Conservation (phyloP, 2,888 invertebrate species). For the Spicauda simplicius region DNA sequence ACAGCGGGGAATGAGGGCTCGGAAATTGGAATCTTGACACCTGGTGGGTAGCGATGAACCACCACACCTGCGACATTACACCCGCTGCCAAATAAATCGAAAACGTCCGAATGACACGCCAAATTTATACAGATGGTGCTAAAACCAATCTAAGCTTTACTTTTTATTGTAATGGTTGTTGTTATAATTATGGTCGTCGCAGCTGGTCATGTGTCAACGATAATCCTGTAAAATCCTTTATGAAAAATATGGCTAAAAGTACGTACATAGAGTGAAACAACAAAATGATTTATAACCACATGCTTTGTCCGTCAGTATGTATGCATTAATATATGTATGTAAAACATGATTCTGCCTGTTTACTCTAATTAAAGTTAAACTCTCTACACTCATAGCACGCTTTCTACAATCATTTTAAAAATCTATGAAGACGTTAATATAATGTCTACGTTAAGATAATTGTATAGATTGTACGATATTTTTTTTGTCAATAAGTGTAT, state of each 20-base stretch:
- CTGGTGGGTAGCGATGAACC: conserved; percentile 50
- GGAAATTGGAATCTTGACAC: conserved; percentile 75
- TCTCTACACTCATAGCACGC: too few species aligned
- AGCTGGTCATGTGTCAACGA: not conserved
- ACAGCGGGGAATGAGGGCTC: conserved; percentile 49
- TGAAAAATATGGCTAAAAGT: not conserved
- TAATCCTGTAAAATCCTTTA: not conserved
- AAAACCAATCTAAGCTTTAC: conserved; percentile 10
- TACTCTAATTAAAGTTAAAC: too few species aligned
- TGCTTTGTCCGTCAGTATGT: too few species aligned
- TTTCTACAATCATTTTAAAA: too few species aligned
- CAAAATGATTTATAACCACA: too few species aligned
- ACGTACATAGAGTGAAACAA: too few species aligned
- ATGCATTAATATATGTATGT: too few species aligned
- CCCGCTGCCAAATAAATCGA: conserved; percentile 55
- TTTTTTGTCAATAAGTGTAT: conserved; percentile 7
- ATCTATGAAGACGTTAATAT: too few species aligned
- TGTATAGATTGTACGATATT: too few species aligned
- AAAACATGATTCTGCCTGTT: too few species aligned
- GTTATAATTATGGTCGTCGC: not conserved
- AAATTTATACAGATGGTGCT: conserved; percentile 18
- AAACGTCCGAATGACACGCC: conserved; percentile 21
- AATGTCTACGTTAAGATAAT: too few species aligned
- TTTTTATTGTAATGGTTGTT: not conserved
- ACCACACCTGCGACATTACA: conserved; percentile 63